phyloP scores from a whole-genome alignment of 2,888 invertebrate species.

The Eucera pruinosa region DNA sequence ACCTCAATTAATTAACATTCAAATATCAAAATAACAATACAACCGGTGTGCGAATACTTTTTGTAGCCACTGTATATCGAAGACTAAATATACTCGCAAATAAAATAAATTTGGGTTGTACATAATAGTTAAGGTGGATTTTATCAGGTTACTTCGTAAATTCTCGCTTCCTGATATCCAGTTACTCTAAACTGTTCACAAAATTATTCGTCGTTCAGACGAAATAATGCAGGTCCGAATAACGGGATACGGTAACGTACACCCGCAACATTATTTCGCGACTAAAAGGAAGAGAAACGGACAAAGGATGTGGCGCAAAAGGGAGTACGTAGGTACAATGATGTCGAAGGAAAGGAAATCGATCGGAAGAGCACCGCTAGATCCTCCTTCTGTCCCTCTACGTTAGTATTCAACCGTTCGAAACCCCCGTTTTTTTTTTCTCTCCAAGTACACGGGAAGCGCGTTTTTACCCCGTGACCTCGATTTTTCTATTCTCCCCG shows the following conservation, averaged over 20 bases:
- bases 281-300: constrained; percentile 26
- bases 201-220: constrained; percentile 17
- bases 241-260: constrained; percentile 56
- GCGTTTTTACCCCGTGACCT: constrained; percentile 78
- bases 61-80: no score
- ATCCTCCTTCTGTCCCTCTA: constrained; percentile 33
- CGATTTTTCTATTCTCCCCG: constrained; percentile 63
- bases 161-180: no score
- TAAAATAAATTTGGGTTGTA: no score
- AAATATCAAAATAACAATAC: no score
- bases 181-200: no score
- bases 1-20: no score
- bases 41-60: no score
- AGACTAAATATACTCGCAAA: no score
- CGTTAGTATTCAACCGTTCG: constrained; percentile 5
- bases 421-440: neutral
- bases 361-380: constrained; percentile 52
- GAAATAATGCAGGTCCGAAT: constrained; percentile 33
- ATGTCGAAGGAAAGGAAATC: constrained; percentile 60
- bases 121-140: no score
- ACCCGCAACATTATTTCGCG: constrained; percentile 60
- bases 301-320: constrained; percentile 8
- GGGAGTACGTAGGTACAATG: constrained; percentile 42
- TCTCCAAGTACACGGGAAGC: constrained; percentile 54
- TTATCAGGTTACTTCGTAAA: no score